Conservation (phyloP, 2,113 vertebrate species). For the Tachycineta bicolor region DNA sequence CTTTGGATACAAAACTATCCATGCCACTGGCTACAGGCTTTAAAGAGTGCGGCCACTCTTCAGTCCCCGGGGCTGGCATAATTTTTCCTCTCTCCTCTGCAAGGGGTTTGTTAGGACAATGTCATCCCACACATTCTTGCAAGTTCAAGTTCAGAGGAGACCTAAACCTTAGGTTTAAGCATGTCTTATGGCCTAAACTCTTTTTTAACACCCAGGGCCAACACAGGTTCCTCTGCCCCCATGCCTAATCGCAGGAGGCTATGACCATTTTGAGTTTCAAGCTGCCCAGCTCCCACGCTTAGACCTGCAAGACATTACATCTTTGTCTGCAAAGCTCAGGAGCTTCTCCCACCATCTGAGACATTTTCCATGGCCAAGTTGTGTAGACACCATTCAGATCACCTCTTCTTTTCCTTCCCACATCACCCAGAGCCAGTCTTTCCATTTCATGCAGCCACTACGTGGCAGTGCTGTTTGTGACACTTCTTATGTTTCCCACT, state of each 20-base stretch:
- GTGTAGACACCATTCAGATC: neutral
- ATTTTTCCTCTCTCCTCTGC: neutral
- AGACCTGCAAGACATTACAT: rapidly evolving
- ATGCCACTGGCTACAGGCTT: neutral
- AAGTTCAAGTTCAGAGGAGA: neutral
- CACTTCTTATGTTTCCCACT: neutral
- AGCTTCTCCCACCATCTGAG: neutral
- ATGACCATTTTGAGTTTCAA: neutral
- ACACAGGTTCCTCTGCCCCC: neutral
- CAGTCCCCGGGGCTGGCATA: rapidly evolving
- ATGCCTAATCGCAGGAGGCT: neutral
- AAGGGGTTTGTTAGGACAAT: neutral
- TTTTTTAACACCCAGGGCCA: neutral
- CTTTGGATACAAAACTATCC: neutral
- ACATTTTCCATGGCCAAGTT: neutral
- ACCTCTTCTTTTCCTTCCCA: neutral
- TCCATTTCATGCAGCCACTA: neutral
- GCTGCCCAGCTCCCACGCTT: neutral
- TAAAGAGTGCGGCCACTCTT: neutral
- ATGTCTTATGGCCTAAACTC: neutral
- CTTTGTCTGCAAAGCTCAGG: neutral
- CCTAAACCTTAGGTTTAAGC: neutral
- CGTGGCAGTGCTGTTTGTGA: neutral
- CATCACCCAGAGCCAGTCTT: neutral
- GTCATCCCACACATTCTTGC: neutral